Evolutionary conservation across 2,888 invertebrate species (phyloP), one percentile per base, ranked within the genome.

Genomic region (Apotomis betuletana): DNA sequence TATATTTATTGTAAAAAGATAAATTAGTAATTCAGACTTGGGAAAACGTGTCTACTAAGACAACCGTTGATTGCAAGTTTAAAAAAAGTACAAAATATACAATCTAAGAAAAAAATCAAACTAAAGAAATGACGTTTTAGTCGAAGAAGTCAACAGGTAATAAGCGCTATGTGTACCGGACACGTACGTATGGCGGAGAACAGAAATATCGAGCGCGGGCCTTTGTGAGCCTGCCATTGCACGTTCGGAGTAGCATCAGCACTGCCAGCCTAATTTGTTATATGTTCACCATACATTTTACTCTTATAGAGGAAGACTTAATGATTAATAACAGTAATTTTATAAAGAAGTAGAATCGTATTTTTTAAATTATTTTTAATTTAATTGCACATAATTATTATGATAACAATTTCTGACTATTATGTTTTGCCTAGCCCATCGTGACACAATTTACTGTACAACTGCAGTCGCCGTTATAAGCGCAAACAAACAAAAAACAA

Each of bases 11-110:
- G 44, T 60, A 59, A 65, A 67, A 62, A 58, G 49, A 61, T 63
- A 52, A 49, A 55, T 61, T 57, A 75, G 73, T 74, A 77, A 75
- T 69, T 75, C 77, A 79, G 77, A 76, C 78, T 79, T 77, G 3
- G 76, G 65, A 73, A 75, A 75, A 75, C 64, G 67, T 67, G 36
- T 59, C 13, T 58, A 59, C n/a, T 59, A 44, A 38, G 38, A 58
- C 13, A 27, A 67, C 46, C 38, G 38, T 9, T 58, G 49, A 67
- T 52, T 58, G 9, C 10, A 59, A 59, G 51, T 59, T 57, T 41
- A 69, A 41, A 41, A 41, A 41, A 41, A 41, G 41, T 41, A 41
- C 73, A 75, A 73, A 74, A 79, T 79, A 80, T 80, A 80, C 78
- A 78, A 59, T 77, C 74, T 67, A 76, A 58, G 69, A 61, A 74